These are phyloP conservation scores for Notospermus geniculatus DNA, from an alignment of 1,140 invertebrate species.

Conservation along the genomic window DNA sequence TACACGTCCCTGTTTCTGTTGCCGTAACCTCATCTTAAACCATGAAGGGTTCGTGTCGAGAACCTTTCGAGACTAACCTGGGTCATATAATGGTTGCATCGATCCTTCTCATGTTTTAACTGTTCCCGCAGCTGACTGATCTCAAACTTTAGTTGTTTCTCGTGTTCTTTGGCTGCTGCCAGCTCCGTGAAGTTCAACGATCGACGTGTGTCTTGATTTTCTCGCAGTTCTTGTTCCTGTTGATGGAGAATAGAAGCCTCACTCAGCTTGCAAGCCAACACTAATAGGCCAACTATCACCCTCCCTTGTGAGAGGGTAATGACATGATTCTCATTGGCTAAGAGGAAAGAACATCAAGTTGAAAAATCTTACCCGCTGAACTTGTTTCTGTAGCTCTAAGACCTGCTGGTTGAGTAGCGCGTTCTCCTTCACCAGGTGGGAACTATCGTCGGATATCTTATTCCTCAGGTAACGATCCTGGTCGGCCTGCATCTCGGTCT, in stretches of 20 bases:
- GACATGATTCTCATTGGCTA: too few relatives aligned
- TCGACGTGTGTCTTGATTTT: constrained; percentile 35
- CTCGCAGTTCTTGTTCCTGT: constrained; percentile 42
- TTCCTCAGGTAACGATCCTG: constrained; percentile 44
- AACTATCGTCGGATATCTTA: constrained; percentile 46
- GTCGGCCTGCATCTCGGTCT: constrained; percentile 46
- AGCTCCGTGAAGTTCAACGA: constrained; percentile 36
- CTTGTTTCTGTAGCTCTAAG: constrained; percentile 38
- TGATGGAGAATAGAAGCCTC: too few relatives aligned
- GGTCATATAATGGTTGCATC: constrained; percentile 32
- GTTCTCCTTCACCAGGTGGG: constrained; percentile 46
- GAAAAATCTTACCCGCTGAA: constrained; percentile 48
- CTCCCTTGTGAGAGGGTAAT: too few relatives aligned
- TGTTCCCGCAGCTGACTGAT: constrained; percentile 36
- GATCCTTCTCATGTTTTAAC: constrained; percentile 39
- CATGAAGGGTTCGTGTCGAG: too few relatives aligned
- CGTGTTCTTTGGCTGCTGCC: constrained; percentile 34
- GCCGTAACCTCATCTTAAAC: too few relatives aligned
- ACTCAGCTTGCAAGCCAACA: too few relatives aligned
- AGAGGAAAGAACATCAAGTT: too few relatives aligned
- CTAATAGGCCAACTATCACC: too few relatives aligned
- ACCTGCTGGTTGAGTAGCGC: constrained; percentile 35
- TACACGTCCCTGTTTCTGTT: too few relatives aligned
- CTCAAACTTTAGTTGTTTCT: constrained; percentile 39
- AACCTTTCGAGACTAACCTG: too few relatives aligned